Evolutionary conservation across 2,797 vertebrate genomes (phyloP).

Genomic region (Sparus aurata): DNA sequence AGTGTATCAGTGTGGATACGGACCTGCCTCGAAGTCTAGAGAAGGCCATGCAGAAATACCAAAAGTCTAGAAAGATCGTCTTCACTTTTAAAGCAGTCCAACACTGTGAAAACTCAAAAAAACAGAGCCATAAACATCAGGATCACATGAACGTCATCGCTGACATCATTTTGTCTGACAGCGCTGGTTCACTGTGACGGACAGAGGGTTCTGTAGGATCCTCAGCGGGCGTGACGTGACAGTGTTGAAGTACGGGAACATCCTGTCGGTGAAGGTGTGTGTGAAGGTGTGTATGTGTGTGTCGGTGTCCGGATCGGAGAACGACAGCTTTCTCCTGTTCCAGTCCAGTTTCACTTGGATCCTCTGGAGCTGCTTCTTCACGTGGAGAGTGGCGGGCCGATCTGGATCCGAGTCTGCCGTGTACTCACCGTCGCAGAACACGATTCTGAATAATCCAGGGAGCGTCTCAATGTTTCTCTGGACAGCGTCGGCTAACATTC

Average conservation of each 20-base stretch:
- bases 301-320: slow-evolving; percentile 19
- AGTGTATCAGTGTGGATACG: no score
- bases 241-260: slow-evolving; percentile 25
- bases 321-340: slow-evolving; percentile 17
- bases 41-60: no score
- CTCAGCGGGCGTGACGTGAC: slow-evolving; percentile 26
- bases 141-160: not conserved
- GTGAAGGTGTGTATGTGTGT: slow-evolving; percentile 39
- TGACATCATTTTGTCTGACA: slow-evolving; percentile 10
- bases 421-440: not conserved
- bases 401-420: not conserved
- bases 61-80: not conserved
- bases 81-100: not conserved
- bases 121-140: no score
- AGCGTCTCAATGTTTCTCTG: not conserved
- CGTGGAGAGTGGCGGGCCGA: not conserved
- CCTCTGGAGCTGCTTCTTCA: slow-evolving; percentile 19
- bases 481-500: not conserved
- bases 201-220: slow-evolving; percentile 19
- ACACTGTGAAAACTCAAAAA: not conserved
- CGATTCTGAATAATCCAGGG: not conserved
- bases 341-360: slow-evolving; percentile 42
- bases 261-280: slow-evolving; percentile 18
- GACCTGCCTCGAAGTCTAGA: no score
- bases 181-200: slow-evolving; percentile 5